Evolutionary conservation across 2,888 invertebrate genomes (phyloP).

Genomic region (Dendrolimus pini): DNA sequence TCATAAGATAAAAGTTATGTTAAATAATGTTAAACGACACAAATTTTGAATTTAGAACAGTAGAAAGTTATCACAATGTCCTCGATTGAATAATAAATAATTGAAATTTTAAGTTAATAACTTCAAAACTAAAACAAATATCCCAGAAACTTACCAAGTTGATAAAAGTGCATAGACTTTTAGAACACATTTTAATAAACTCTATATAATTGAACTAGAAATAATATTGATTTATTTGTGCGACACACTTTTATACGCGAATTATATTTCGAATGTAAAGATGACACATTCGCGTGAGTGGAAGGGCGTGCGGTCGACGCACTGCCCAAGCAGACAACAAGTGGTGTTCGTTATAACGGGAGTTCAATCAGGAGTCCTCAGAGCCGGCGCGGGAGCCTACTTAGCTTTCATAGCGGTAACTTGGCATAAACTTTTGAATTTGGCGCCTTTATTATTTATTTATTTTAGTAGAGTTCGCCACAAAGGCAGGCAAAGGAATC

Average conservation of each 20-base stretch:
- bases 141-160: constrained; percentile 52
- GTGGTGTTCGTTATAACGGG: constrained; percentile 71
- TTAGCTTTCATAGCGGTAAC: constrained; percentile 35
- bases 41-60: no score
- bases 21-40: no score
- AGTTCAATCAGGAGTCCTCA: constrained; percentile 65
- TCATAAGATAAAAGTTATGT: no score
- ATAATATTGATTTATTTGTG: constrained; percentile 27
- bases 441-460: constrained; percentile 43
- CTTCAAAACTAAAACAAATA: not conserved
- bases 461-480: no score
- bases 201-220: constrained; percentile 30
- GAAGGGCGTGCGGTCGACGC: constrained; percentile 73
- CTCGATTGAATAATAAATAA: no score
- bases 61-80: no score
- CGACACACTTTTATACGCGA: constrained; percentile 58
- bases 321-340: constrained; percentile 73
- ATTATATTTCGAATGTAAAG: constrained; percentile 54
- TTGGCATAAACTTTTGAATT: constrained; percentile 30
- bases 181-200: constrained; percentile 53
- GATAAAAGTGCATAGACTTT: constrained; percentile 41
- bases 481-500: no score
- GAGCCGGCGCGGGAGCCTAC: constrained; percentile 46
- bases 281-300: constrained; percentile 67
- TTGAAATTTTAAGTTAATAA: no score